phyloP scores from a whole-genome alignment of 2,888 invertebrate species.

The Leucania comma region DNA sequence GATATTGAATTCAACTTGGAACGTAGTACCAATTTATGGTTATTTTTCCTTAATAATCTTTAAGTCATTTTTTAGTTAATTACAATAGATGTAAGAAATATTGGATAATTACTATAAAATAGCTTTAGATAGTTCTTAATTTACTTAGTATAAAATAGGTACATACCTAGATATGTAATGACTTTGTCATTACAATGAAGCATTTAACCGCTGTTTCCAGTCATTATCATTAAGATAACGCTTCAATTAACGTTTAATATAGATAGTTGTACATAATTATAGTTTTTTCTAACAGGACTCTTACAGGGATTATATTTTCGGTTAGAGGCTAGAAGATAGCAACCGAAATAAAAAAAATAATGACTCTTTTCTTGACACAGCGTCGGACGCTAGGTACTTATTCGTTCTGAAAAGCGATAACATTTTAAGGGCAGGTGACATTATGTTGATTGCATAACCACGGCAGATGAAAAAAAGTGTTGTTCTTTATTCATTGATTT shows the following conservation, averaged over 20 bases:
- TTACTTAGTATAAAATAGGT: conserved; percentile 54
- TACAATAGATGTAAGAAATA: conserved; percentile 59
- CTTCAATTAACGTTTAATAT: conserved; percentile 61
- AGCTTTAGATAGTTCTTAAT: conserved; percentile 56
- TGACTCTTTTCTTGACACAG: conserved; percentile 18
- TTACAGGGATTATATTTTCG: conserved; percentile 45
- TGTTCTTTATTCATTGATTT: conserved; percentile 46
- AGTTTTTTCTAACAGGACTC: conserved; percentile 43
- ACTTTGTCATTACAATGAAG: conserved; percentile 39
- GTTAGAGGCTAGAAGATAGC: conserved; percentile 45
- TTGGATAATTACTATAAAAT: conserved; percentile 58
- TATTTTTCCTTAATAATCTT: conserved; percentile 24
- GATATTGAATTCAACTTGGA: conserved; percentile 45
- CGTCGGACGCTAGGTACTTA: conserved; percentile 18
- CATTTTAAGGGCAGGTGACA: conserved; percentile 78
- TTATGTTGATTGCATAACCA: conserved; percentile 78
- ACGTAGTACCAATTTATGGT: conserved; percentile 47
- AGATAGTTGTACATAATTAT: conserved; percentile 51
- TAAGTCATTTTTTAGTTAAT: conserved; percentile 53
- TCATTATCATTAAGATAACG: conserved; percentile 54
- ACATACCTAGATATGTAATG: conserved; percentile 52
- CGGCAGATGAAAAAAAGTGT: conserved; percentile 55
- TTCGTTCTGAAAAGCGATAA: conserved; percentile 44
- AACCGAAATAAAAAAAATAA: conserved; percentile 25
- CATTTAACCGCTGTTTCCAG: conserved; percentile 55